Evolutionary conservation across 1,140 invertebrate species (phyloP).

Genomic region (Teleopsis dalmanni): DNA sequence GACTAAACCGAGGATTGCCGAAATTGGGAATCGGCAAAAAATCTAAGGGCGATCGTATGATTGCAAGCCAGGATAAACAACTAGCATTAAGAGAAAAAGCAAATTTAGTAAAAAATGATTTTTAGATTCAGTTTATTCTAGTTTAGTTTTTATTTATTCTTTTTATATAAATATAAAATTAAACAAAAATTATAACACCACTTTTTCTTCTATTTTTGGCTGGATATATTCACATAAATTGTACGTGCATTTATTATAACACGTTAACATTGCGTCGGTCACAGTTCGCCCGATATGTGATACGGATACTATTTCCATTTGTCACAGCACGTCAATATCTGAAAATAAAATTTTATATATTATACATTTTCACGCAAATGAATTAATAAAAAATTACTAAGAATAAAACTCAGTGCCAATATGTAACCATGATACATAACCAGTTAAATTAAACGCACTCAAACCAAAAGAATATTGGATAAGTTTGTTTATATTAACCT

Average conservation of each 20-base stretch:
- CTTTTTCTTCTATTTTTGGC: background rate
- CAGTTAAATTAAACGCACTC: constrained; percentile 26
- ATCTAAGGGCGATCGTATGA: constrained; percentile 64
- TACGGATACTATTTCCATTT: too few relatives aligned
- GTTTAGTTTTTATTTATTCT: background rate
- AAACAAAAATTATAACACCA: background rate
- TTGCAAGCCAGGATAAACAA: constrained; percentile 46
- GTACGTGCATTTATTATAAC: too few relatives aligned
- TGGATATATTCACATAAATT: background rate
- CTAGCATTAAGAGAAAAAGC: constrained; percentile 32
- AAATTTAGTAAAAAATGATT: constrained; percentile 44
- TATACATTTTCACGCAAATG: background rate
- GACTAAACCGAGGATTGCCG: constrained; percentile 87
- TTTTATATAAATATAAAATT: constrained; percentile 1
- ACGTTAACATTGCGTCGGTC: too few relatives aligned
- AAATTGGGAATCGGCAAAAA: constrained; percentile 79
- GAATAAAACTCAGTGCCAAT: constrained; percentile 30
- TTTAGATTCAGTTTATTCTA: constrained; percentile 16
- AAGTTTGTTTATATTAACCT: constrained; percentile 23
- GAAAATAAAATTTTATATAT: background rate
- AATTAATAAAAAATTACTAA: background rate
- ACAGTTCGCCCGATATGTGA: too few relatives aligned
- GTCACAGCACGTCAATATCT: background rate
- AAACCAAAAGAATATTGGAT: constrained; percentile 42
- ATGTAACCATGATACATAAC: constrained; percentile 41